Base-by-base conservation (phyloP, 92 coral and sea anemone species). In the Porites lobata region DNA sequence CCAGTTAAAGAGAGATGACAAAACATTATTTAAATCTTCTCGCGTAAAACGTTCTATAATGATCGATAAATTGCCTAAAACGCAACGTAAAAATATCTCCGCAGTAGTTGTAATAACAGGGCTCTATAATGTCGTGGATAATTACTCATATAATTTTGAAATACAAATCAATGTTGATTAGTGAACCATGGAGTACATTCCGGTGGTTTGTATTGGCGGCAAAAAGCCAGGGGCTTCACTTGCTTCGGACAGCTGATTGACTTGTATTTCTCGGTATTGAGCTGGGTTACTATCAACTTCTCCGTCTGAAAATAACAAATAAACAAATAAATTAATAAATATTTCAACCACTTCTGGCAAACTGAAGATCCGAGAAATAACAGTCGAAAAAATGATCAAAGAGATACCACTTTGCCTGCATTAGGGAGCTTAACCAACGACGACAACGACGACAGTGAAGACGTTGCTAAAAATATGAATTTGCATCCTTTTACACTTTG, bases 221-320 rank as follows among this genome's bases (percentile, higher is more conserved):
- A 89, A 38, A 52, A 89, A 58, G 9, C 91, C 82, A 8, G 0
- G 0, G 47, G 47, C 47, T 38, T 91, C 92, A 29, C 89, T 76
- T 24, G 88, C 56, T 15, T 82, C 88, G 75, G 95, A 84, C 8
- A 95, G 52, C 69, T 95, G 98, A 76, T 91, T 91, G 11, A 95
- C 98, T 91, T 86, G 90, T 57, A 95, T 91, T 76, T 93, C 96
- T 67, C 90, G 86, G 75, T 67, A 95, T 24, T 72, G 88, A 12
- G 86, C 81, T 84, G 92, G 81, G 80, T n/a, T 51, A 9, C 70
- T 24, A 26, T 93, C 93, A 57, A 52, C 8, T 13, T 14, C 54
- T 1, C 22, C n/a, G 18, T 66, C 88, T 84, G 81, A 75, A 84
- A 63, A 26, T 9, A 2, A 59, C 47, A 4, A 38, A 38, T 38